phyloP scores from a whole-genome alignment of 1,140 invertebrate species.

The Drosophila pandora region DNA sequence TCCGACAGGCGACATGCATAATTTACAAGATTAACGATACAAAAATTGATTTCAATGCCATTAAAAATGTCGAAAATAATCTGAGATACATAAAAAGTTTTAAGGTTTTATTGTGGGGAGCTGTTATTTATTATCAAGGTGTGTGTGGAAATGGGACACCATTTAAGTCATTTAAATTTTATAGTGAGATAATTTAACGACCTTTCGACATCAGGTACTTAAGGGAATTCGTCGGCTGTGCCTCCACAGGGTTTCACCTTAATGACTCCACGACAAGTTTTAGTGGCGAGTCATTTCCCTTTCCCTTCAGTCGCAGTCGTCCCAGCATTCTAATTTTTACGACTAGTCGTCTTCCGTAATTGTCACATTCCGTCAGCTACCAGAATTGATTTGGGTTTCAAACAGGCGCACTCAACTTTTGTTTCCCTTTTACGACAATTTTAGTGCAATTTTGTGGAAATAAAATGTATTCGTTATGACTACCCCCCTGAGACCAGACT shows the following conservation, averaged over 20 bases:
- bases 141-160: constrained; percentile 68
- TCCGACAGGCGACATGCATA: constrained; percentile 76
- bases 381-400: constrained; percentile 66
- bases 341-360: constrained; percentile 65
- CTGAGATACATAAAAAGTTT: constrained; percentile 51
- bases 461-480: constrained; percentile 76
- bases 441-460: constrained; percentile 80
- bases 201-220: constrained; percentile 58
- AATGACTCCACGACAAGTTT: constrained; percentile 57
- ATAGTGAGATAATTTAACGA: constrained; percentile 71
- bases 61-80: constrained; percentile 76
- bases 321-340: constrained; percentile 37
- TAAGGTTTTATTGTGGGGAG: constrained; percentile 29
- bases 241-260: constrained; percentile 33
- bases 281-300: constrained; percentile 29
- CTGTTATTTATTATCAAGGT: constrained; percentile 48
- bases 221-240: constrained; percentile 44
- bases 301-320: constrained; percentile 4
- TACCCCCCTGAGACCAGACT: constrained; percentile 28
- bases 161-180: constrained; percentile 77
- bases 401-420: constrained; percentile 20
- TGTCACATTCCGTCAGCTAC: constrained; percentile 77
- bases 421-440: constrained; percentile 69
- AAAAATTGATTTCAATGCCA: constrained; percentile 80
- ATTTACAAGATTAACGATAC: constrained; percentile 81